These are phyloP conservation scores for Barypeithes pellucidus DNA, from an alignment of 2,888 invertebrate genomes.

Conservation along the genomic window DNA sequence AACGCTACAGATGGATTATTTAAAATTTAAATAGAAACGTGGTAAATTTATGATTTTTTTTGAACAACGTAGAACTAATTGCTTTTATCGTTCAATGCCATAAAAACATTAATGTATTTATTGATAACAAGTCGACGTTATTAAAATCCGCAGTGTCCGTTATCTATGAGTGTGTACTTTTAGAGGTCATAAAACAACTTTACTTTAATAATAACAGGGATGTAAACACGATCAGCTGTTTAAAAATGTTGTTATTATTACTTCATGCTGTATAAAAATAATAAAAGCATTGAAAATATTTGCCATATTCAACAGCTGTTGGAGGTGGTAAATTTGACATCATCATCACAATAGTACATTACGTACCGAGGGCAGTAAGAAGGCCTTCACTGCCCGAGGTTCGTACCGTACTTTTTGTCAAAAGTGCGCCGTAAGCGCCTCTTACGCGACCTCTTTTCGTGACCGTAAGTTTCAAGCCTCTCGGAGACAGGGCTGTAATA, in stretches of 20 bases:
- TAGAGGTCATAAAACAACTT: constrained; percentile 19
- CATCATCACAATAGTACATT: no score
- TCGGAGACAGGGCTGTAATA: no score
- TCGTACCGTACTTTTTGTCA: no score
- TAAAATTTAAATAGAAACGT: constrained; percentile 19
- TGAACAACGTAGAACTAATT: constrained; percentile 9
- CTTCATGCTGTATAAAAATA: background rate
- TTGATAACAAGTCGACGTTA: constrained; percentile 10
- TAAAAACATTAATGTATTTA: constrained; percentile 7
- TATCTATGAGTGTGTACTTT: constrained; percentile 10
- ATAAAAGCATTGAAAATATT: constrained; percentile 3
- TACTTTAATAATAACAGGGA: background rate
- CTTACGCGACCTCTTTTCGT: no score
- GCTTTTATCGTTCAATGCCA: background rate
- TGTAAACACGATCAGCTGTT: constrained; percentile 16
- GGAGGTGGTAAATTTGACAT: background rate
- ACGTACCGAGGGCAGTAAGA: no score
- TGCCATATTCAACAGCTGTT: background rate
- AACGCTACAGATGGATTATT: constrained; percentile 10
- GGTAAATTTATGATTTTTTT: constrained; percentile 5
- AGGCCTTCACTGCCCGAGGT: no score
- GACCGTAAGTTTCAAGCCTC: no score
- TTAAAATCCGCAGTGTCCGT: constrained; percentile 1
- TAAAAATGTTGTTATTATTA: background rate
- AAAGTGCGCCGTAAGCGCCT: no score